Evolutionary conservation across 2,113 vertebrate genomes (phyloP).

Genomic region (Erinaceus europaeus): DNA sequence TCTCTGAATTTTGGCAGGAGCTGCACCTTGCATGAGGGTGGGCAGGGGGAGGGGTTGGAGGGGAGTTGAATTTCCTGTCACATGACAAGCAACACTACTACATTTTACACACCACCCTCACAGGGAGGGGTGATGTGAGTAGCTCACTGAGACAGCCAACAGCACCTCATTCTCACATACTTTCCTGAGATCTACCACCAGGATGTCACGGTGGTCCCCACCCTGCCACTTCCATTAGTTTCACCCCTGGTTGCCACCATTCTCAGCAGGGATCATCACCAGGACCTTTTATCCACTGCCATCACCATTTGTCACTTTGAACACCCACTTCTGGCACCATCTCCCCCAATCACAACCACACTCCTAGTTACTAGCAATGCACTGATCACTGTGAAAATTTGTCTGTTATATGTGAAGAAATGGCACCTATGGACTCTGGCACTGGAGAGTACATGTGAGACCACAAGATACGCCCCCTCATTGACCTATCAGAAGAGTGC

Average conservation of each 20-base stretch:
- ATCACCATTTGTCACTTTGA: too few species aligned
- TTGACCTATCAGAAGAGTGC: too few species aligned
- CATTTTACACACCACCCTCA: neutral
- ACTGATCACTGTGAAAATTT: too few species aligned
- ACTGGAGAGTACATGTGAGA: neutral
- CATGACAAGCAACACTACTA: neutral
- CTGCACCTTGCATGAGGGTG: too few species aligned
- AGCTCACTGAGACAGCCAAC: too few species aligned
- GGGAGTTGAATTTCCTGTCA: neutral
- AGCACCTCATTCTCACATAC: neutral
- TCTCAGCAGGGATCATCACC: neutral
- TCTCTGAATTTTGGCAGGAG: neutral
- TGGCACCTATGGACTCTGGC: neutral
- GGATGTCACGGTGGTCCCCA: neutral
- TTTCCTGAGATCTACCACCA: neutral
- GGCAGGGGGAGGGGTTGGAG: too few species aligned
- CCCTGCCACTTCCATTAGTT: too few species aligned
- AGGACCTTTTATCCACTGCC: too few species aligned
- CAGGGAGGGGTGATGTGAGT: neutral
- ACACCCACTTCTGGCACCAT: neutral
- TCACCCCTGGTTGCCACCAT: accelerated
- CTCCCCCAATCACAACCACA: neutral
- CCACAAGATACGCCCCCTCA: neutral
- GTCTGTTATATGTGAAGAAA: too few species aligned
- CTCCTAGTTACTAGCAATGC: too few species aligned